Percentiles rank a stretch among this genome's conserved stretches.
Conservation (phyloP, 2,888 invertebrate genomes). For the Plemyria rubiginata region DNA sequence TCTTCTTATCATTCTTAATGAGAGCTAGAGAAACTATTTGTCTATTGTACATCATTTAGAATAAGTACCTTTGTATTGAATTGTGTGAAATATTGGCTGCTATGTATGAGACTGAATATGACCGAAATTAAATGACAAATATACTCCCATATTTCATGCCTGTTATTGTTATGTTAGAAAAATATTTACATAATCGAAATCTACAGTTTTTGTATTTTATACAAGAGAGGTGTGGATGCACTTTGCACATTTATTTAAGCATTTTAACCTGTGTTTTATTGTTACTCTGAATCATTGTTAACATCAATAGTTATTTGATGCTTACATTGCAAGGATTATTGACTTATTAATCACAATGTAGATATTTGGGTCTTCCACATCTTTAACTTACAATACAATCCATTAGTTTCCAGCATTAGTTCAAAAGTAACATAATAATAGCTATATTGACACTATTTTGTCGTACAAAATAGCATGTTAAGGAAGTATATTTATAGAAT, state of each 20-base stretch:
- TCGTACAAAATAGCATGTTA: constrained; percentile 41
- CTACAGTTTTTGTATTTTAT: constrained; percentile 22
- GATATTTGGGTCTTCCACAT: constrained; percentile 42
- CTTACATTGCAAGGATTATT: constrained; percentile 10
- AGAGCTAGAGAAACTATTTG: constrained; percentile 3
- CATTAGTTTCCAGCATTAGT: constrained; percentile 28
- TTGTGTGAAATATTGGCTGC: constrained; percentile 41
- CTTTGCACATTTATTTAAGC: constrained; percentile 38
- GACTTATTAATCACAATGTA: constrained; percentile 26
- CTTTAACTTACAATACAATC: constrained; percentile 26
- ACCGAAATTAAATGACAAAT: constrained; percentile 37
- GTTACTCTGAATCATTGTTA: constrained; percentile 27
- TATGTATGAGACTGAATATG: constrained; percentile 44
- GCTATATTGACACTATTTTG: constrained; percentile 39
- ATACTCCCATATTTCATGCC: constrained; percentile 26
- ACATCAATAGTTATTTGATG: constrained; percentile 6
- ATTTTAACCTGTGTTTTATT: constrained; percentile 26
- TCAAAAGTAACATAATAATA: constrained; percentile 38
- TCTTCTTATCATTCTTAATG: background rate
- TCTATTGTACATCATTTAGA: constrained; percentile 5
- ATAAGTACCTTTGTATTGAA: constrained; percentile 13
- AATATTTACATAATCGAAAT: constrained; percentile 18
- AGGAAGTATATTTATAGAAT: constrained; percentile 33
- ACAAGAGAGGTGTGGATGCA: constrained; percentile 30
- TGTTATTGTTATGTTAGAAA: constrained; percentile 8